Percentiles rank a stretch among this genome's conserved stretches.
phyloP scores from a whole-genome alignment of 2,888 invertebrate species.

The Scaptodrosophila latifasciaeformis region DNA sequence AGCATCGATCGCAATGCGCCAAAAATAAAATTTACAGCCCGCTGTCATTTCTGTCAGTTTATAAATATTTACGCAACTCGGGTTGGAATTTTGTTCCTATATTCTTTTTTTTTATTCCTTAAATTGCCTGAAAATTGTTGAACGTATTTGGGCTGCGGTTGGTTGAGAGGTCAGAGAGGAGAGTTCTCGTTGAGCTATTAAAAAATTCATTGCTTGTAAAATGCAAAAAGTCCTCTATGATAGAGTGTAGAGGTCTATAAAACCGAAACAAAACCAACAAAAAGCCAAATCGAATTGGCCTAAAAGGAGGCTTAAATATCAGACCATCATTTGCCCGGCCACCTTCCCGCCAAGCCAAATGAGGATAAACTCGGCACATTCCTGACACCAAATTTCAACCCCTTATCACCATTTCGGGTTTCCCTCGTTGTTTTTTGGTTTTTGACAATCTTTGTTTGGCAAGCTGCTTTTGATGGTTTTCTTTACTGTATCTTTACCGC shows the following conservation, averaged over 20 bases:
- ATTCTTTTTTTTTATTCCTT: constrained; percentile 8
- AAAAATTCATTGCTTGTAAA: constrained; percentile 68
- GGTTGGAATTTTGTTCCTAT: neutral
- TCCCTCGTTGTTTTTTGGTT: no score
- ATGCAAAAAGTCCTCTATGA: constrained; percentile 59
- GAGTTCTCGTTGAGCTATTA: constrained; percentile 41
- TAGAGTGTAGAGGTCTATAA: neutral
- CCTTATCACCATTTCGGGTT: no score
- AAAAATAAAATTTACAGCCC: constrained; percentile 27
- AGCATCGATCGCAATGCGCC: constrained; percentile 15
- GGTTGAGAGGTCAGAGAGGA: neutral
- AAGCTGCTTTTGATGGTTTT: no score
- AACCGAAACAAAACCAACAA: constrained; percentile 21
- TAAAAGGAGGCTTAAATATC: constrained; percentile 35
- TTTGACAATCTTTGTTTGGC: no score
- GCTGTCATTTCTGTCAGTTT: constrained; percentile 37
- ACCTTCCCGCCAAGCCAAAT: no score
- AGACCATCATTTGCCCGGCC: constrained; percentile 36
- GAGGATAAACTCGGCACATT: no score
- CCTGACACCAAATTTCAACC: no score
- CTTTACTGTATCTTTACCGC: no score
- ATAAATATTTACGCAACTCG: constrained; percentile 62
- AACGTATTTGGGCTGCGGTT: constrained; percentile 36
- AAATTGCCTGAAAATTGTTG: constrained; percentile 55
- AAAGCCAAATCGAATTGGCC: constrained; percentile 29